Evolutionary conservation across 2,888 invertebrate species (phyloP).

Genomic region (Myathropa florea): DNA sequence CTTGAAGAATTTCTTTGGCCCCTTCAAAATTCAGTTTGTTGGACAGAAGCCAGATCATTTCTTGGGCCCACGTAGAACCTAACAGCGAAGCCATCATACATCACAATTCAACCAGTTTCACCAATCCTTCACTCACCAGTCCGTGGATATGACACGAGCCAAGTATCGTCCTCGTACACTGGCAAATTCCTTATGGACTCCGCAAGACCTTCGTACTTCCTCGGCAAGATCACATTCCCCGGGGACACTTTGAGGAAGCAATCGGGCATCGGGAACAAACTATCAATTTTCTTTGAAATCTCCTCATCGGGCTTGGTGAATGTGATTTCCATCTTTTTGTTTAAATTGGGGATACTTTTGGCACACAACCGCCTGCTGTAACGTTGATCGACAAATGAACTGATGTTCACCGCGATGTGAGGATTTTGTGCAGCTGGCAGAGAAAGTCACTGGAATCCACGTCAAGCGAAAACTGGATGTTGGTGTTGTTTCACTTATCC

Average conservation of each 20-base stretch:
- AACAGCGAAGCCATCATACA: neutral
- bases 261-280: conserved; percentile 86
- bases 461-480: conserved; percentile 38
- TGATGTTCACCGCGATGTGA: neutral
- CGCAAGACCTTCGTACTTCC: conserved; percentile 85
- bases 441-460: conserved; percentile 39
- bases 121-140: conserved; percentile 85
- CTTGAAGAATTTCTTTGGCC: conserved; percentile 83
- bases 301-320: conserved; percentile 85
- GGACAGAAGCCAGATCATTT: conserved; percentile 95
- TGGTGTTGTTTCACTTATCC: conserved; percentile 18
- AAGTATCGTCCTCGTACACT: conserved; percentile 89
- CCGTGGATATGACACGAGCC: conserved; percentile 93
- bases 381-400: conserved; percentile 1
- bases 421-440: conserved; percentile 18
- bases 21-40: conserved; percentile 89
- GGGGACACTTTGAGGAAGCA: conserved; percentile 88
- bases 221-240: conserved; percentile 86
- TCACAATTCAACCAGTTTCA: neutral
- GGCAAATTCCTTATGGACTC: conserved; percentile 87
- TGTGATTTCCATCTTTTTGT: conserved; percentile 75
- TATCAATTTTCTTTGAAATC: conserved; percentile 84
- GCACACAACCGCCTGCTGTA: conserved; percentile 24
- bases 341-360: neutral
- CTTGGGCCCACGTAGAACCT: conserved; percentile 96